Evolutionary conservation across 2,113 vertebrate genomes (phyloP).

Genomic region (Conger conger): DNA sequence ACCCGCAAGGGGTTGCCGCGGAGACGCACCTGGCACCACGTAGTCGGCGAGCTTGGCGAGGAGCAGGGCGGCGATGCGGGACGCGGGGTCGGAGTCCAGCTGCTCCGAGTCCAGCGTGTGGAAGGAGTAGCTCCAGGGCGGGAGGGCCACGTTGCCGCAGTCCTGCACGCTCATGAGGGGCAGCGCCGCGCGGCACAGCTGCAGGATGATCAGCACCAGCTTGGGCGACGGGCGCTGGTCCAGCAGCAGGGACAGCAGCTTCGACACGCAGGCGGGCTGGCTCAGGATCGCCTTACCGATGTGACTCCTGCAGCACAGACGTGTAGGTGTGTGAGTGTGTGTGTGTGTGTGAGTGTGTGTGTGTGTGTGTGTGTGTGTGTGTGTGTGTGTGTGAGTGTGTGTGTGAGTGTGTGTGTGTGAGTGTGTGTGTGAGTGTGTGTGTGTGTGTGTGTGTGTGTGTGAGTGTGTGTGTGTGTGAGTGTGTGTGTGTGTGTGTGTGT

Average conservation of each 20-base stretch:
- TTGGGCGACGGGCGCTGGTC: slow-evolving; percentile 97
- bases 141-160: slow-evolving; percentile 93
- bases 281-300: slow-evolving; percentile 98
- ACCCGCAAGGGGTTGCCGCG: no score
- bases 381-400: background rate
- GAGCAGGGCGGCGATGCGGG: slow-evolving; percentile 90
- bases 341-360: no score
- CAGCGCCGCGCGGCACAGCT: slow-evolving; percentile 89
- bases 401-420: background rate
- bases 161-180: slow-evolving; percentile 98
- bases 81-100: slow-evolving; percentile 93
- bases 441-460: background rate
- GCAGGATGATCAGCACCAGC: slow-evolving; percentile 94
- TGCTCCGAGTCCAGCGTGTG: slow-evolving; percentile 88
- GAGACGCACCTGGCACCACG: slow-evolving; percentile 87
- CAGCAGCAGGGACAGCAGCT: slow-evolving; percentile 91
- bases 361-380: slow-evolving; percentile 8
- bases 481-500: background rate
- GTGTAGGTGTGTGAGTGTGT: background rate
- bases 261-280: slow-evolving; percentile 97
- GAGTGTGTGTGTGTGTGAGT: background rate
- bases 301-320: slow-evolving; percentile 78
- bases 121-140: slow-evolving; percentile 94
- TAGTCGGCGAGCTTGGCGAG: slow-evolving; percentile 95
- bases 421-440: no score